These are phyloP conservation scores for Parochlus steinenii DNA, from an alignment of 2,888 invertebrate species.

Conservation along the genomic window DNA sequence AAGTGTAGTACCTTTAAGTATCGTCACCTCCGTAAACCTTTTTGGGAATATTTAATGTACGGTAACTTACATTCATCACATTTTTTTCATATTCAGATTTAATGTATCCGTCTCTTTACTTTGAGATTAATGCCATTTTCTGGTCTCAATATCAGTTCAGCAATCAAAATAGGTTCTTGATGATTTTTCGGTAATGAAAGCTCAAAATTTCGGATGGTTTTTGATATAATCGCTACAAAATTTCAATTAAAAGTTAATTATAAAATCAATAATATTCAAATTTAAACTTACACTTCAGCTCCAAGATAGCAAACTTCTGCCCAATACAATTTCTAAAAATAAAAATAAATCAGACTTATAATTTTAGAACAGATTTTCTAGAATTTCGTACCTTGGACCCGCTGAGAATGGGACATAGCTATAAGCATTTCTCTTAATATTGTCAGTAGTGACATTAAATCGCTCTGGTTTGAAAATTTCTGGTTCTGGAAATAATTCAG, in stretches of 20 bases:
- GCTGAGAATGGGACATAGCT: slow-evolving; percentile 29
- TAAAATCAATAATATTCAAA: too few relatives aligned
- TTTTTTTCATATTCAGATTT: too few relatives aligned
- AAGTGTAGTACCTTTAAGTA: too few relatives aligned
- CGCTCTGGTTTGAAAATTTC: slow-evolving; percentile 27
- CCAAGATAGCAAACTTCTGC: slow-evolving; percentile 28
- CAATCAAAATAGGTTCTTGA: slow-evolving; percentile 22
- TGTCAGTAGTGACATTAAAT: slow-evolving; percentile 22
- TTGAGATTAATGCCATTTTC: slow-evolving; percentile 26
- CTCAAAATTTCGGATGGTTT: slow-evolving; percentile 24
- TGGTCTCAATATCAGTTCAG: slow-evolving; percentile 26
- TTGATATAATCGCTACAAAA: too few relatives aligned
- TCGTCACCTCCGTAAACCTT: too few relatives aligned
- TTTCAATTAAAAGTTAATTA: too few relatives aligned
- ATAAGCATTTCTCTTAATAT: slow-evolving; percentile 22
- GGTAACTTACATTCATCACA: too few relatives aligned
- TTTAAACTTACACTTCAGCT: slow-evolving; percentile 27
- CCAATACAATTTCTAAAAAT: slow-evolving; percentile 14
- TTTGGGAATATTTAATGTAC: too few relatives aligned
- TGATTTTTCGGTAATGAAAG: slow-evolving; percentile 20
- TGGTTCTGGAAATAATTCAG: slow-evolving; percentile 23
- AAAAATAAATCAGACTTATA: not conserved
- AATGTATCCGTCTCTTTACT: slow-evolving; percentile 16
- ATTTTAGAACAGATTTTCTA: not conserved
- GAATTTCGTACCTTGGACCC: slow-evolving; percentile 24